Conservation (phyloP, 2,113 vertebrate species). For the Oxyura jamaicensis region DNA sequence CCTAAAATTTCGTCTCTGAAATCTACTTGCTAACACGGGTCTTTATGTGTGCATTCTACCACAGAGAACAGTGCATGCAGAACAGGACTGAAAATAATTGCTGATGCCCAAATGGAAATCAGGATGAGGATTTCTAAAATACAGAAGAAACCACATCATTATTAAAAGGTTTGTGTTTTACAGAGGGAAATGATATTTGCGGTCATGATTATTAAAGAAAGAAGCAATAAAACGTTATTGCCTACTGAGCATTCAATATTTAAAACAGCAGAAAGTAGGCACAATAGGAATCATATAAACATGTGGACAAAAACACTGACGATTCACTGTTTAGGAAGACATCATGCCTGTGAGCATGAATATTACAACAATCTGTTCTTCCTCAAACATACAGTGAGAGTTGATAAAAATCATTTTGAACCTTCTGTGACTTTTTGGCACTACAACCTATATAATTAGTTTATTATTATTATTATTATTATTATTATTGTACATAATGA, state of each 20-base stretch:
- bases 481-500: not conserved
- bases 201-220: not conserved
- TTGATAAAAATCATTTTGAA: constrained; percentile 72
- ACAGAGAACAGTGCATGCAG: not conserved
- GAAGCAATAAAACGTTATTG: not conserved
- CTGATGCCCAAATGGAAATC: not conserved
- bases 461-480: not conserved
- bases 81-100: not conserved
- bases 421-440: constrained; percentile 73
- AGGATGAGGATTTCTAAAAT: not conserved
- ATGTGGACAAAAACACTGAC: not conserved
- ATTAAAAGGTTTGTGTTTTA: not conserved
- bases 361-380: constrained; percentile 68
- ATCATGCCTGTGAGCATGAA: constrained; percentile 15
- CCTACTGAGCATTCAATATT: not conserved
- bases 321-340: constrained; percentile 42
- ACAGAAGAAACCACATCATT: not conserved
- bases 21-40: not conserved
- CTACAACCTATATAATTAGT: constrained; percentile 42
- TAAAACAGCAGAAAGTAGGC: not conserved
- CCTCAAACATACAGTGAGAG: constrained; percentile 61
- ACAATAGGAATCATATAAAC: not conserved
- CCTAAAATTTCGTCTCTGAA: not conserved
- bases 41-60: fast-evolving
- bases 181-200: not conserved